A percentile compares a stretch with the other conserved stretches of the same genome.
These are phyloP conservation scores for Cynocephalus volans DNA, from an alignment of 2,113 vertebrate species.

Conservation along the genomic window DNA sequence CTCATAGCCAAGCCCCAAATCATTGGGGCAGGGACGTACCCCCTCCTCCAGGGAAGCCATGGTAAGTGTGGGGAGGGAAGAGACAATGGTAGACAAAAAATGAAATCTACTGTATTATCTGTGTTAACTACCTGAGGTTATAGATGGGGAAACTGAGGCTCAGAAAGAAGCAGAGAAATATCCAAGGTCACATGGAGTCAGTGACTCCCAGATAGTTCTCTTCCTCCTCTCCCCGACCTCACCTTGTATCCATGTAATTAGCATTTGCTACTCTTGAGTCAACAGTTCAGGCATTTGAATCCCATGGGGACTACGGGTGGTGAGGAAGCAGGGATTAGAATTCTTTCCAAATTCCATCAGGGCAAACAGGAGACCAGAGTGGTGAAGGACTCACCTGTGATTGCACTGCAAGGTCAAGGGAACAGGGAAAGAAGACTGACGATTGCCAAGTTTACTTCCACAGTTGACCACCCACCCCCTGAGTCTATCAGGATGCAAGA, in stretches of 20 bases:
- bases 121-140: background rate
- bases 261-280: background rate
- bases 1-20: background rate
- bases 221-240: background rate
- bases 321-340: background rate
- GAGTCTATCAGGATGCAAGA: background rate
- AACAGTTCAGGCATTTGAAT: background rate
- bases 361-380: background rate
- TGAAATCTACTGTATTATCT: background rate
- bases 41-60: background rate
- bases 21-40: background rate
- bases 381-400: background rate
- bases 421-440: background rate
- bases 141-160: background rate
- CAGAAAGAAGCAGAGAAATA: background rate
- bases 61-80: background rate
- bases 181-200: background rate
- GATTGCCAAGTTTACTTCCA: background rate
- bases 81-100: background rate
- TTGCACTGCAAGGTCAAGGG: background rate
- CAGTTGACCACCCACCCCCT: background rate
- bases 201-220: background rate
- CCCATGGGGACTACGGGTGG: background rate
- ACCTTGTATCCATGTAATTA: background rate
- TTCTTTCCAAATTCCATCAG: background rate